These are phyloP conservation scores for Dynastes grantii DNA, from an alignment of 2,888 invertebrate species.

Conservation along the genomic window DNA sequence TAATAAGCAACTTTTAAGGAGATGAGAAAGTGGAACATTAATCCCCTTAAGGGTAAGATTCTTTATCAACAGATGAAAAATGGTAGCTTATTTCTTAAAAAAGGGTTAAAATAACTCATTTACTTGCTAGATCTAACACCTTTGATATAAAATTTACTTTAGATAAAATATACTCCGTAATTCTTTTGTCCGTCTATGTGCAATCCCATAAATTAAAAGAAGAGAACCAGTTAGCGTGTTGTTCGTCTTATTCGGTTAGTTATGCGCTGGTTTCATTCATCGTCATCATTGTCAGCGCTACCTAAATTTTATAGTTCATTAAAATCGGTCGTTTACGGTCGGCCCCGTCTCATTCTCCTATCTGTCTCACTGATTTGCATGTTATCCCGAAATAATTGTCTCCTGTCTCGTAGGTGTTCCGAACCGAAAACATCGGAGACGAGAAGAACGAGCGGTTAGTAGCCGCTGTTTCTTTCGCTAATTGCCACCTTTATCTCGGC, in stretches of 20 bases:
- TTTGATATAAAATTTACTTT: too few species aligned
- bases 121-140: too few species aligned
- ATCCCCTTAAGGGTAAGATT: too few species aligned
- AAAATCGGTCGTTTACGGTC: constrained; percentile 49
- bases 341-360: constrained; percentile 8
- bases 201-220: too few species aligned
- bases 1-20: too few species aligned
- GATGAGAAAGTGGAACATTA: too few species aligned
- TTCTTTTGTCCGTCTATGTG: too few species aligned
- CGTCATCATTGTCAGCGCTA: constrained; percentile 41
- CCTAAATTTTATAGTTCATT: constrained; percentile 55
- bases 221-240: constrained; percentile 38
- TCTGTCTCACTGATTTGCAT: constrained; percentile 61
- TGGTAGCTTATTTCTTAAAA: too few species aligned
- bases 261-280: constrained; percentile 40
- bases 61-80: too few species aligned
- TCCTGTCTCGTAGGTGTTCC: constrained; percentile 42
- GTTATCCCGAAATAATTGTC: constrained; percentile 59
- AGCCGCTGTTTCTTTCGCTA: constrained; percentile 50
- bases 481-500: constrained; percentile 50
- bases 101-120: too few species aligned
- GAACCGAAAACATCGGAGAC: constrained; percentile 31
- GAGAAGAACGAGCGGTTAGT: constrained; percentile 28
- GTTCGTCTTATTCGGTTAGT: constrained; percentile 36
- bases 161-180: too few species aligned